Base-by-base conservation (phyloP, 1,140 invertebrate genomes). In the Magallana angulata region DNA sequence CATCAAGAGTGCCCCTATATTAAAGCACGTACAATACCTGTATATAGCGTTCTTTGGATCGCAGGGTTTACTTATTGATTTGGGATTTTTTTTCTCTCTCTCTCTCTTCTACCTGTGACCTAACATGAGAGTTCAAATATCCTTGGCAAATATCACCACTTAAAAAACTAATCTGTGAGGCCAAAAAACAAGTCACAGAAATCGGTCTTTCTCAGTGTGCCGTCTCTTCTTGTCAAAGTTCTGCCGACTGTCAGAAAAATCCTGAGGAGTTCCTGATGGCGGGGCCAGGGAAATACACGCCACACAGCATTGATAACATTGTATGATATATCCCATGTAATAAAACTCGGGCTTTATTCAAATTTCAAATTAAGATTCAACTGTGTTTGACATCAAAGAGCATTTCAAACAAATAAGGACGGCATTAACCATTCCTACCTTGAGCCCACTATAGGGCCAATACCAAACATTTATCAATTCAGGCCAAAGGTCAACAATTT, bases 401-500 rank as follows among this genome's bases (percentile, higher is more conserved):
- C 68, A 76, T 76, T 76, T 76, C 68, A 76, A 76, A 76, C 24
- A 76, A 76, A 76, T 76, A 76, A 30, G 68, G 68, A 8, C 7
- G 24, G 68, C 60, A 76, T 76, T 30, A 76, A 76, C 24, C 36
- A 30, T 76, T 76, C 24, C 68, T 76, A 76, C 68, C 68, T 76
- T 76, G 18, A 24, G 12, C 68, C 36, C 30, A 30, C 68, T 76
- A 76, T 48, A 64, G 68, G 24, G 24, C 68, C 68, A 76, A 76
- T 76, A 76, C 24, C 68, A 76, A 76, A 76, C 68, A 76, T 76
- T 76, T 76, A 76, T 76, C 68, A 76, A 76, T 76, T 30, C 68
- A 76, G 68, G 68, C 68, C 68, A 76, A 76, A 76, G 68, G 68
- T 76, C 68, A 76, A 76, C 68, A 76, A 76, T 76, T 76, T 76